Conservation (phyloP, 2,113 vertebrate genomes). For the Bungarus multicinctus region DNA sequence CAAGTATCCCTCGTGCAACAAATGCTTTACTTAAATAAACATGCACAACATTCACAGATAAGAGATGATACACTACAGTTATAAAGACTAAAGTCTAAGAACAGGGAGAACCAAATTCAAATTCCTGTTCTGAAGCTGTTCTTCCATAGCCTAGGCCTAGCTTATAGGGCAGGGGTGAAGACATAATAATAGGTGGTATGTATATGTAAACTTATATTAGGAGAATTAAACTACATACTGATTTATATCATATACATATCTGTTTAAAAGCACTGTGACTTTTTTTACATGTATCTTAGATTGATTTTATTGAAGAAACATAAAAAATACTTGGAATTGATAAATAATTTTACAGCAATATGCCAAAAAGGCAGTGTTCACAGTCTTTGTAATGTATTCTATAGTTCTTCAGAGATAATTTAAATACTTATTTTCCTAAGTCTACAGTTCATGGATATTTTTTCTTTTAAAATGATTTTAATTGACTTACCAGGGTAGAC, state of each 20-base stretch:
- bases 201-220: background rate
- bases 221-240: background rate
- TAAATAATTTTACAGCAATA: background rate
- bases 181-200: background rate
- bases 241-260: background rate
- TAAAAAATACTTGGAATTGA: background rate
- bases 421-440: slow-evolving; percentile 26
- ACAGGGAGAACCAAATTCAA: background rate
- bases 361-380: background rate
- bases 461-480: background rate
- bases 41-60: background rate
- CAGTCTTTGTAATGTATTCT: background rate
- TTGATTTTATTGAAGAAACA: background rate
- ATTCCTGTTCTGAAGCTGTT: background rate
- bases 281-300: background rate
- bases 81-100: background rate
- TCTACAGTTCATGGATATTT: background rate
- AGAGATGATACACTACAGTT: background rate
- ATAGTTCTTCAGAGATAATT: background rate
- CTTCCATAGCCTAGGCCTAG: background rate
- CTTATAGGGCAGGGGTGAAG: background rate
- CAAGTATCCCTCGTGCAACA: background rate
- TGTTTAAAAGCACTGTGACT: background rate
- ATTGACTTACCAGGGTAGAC: slow-evolving; percentile 69
- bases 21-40: background rate